Percentiles rank a stretch among this genome's conserved stretches.
These are phyloP conservation scores for Nettapus auritus DNA, from an alignment of 2,113 vertebrate species.

Conservation along the genomic window DNA sequence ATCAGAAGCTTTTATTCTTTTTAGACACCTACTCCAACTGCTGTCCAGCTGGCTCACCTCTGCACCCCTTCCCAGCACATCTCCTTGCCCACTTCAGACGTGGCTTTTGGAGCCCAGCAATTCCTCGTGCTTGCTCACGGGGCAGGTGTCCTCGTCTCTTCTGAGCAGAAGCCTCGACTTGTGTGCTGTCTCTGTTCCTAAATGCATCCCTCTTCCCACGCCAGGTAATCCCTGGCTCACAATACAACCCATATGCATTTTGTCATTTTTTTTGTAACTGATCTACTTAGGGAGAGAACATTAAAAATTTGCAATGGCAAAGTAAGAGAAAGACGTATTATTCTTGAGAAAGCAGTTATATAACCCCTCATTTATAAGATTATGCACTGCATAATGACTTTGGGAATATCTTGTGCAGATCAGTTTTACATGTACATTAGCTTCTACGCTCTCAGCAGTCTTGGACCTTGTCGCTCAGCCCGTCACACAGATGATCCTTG, in stretches of 20 bases:
- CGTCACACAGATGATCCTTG: fast-evolving
- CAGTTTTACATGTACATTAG: neutral
- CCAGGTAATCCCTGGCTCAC: neutral
- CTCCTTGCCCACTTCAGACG: neutral
- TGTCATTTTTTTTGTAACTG: neutral
- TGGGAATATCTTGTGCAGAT: neutral
- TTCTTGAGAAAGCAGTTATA: neutral
- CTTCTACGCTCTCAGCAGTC: neutral
- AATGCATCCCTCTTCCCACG: neutral
- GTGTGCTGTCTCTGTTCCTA: neutral
- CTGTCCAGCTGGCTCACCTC: neutral
- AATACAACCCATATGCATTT: neutral
- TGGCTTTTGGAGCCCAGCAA: neutral
- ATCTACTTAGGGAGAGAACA: neutral
- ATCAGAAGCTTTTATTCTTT: neutral
- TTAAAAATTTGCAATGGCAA: conserved; percentile 26
- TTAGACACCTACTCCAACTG: neutral
- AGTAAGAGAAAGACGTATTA: neutral
- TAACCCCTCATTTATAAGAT: conserved; percentile 16
- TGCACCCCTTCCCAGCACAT: neutral
- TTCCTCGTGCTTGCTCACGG: fast-evolving
- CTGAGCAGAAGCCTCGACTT: neutral
- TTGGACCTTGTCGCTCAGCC: neutral
- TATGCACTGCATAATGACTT: conserved; percentile 31
- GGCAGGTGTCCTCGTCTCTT: neutral